Evolutionary conservation across 2,888 invertebrate genomes (phyloP).

Genomic region (Luffia ferchaultella): DNA sequence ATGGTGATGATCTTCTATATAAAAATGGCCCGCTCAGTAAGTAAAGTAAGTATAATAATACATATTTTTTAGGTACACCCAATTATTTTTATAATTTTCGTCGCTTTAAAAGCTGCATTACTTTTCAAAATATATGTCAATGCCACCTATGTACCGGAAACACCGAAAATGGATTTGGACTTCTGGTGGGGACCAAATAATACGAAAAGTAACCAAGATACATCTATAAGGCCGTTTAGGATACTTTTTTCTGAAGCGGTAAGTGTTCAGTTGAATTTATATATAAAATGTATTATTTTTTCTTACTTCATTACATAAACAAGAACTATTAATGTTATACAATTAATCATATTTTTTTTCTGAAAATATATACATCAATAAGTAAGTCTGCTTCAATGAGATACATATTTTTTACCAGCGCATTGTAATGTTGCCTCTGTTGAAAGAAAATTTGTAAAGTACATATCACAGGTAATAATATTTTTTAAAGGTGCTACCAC

Average conservation of each 20-base stretch:
- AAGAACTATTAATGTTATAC: too few relatives aligned
- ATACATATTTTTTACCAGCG: too few relatives aligned
- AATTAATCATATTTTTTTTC: too few relatives aligned
- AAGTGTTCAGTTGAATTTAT: constrained; percentile 25
- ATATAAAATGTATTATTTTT: constrained; percentile 2
- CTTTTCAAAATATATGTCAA: neutral
- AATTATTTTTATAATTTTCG: neutral
- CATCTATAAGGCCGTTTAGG: constrained; percentile 65
- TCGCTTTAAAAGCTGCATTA: neutral
- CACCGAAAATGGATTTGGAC: constrained; percentile 35
- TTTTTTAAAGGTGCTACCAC: too few relatives aligned
- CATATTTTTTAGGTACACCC: neutral
- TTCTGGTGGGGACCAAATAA: constrained; percentile 40
- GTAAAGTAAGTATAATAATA: too few relatives aligned
- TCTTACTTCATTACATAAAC: neutral
- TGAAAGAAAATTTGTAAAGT: too few relatives aligned
- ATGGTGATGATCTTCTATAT: too few relatives aligned
- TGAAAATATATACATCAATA: too few relatives aligned
- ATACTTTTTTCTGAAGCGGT: constrained; percentile 69
- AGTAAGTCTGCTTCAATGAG: too few relatives aligned
- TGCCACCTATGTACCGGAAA: constrained; percentile 26
- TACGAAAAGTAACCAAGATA: constrained; percentile 31
- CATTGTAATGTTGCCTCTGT: too few relatives aligned
- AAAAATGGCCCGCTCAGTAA: too few relatives aligned
- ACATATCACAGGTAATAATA: too few relatives aligned